Evolutionary conservation across 53 echinoderm and acorn worm genomes (phyloP).

Genomic region (Henricia sp.): DNA sequence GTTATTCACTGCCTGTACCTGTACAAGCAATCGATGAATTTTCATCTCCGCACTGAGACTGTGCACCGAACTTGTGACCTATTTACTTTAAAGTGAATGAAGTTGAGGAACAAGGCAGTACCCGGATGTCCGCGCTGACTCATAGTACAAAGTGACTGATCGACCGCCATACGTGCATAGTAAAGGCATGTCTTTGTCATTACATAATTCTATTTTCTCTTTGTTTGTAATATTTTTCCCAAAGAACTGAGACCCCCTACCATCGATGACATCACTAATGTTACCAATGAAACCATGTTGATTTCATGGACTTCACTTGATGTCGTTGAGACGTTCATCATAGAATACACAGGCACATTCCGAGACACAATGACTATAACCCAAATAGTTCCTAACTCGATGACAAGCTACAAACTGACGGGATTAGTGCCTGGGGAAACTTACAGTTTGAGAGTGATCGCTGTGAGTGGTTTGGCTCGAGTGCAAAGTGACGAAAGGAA

Average conservation of each 20-base stretch:
- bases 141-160: too few species aligned
- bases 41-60: too few species aligned
- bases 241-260: conserved; percentile 35
- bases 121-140: too few species aligned
- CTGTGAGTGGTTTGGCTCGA: neutral
- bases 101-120: too few species aligned
- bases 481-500: conserved; percentile 24
- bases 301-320: conserved; percentile 25
- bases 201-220: too few species aligned
- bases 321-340: conserved; percentile 20
- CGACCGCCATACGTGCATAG: too few species aligned
- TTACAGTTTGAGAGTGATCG: conserved; percentile 31
- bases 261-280: conserved; percentile 7
- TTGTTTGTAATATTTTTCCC: neutral
- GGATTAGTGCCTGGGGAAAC: conserved; percentile 25
- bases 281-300: conserved; percentile 41
- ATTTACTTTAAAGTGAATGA: too few species aligned
- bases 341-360: neutral
- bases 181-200: too few species aligned
- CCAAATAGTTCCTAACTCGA: neutral
- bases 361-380: neutral
- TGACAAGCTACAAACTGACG: conserved; percentile 9
- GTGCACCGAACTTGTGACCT: too few species aligned
- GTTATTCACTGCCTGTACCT: too few species aligned
- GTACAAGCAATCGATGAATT: too few species aligned